Percentiles rank a stretch among this genome's conserved stretches.
Evolutionary conservation across 53 echinoderm and acorn worm species (phyloP).

Genomic region (Paelopatides confundens): DNA sequence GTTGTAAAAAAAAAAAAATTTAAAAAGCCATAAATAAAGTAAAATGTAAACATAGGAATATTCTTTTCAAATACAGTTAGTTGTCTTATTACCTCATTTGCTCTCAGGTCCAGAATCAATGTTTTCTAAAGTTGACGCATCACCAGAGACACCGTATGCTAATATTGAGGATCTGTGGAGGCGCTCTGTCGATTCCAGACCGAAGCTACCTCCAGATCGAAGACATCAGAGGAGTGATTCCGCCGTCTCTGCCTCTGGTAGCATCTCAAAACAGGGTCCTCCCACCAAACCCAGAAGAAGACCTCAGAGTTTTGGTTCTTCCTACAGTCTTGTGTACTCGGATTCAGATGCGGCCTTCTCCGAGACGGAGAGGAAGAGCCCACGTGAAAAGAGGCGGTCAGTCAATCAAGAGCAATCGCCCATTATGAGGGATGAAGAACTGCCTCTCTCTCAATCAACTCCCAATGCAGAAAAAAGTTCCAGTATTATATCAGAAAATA

Average conservation of each 20-base stretch:
- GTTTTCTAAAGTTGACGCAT: neutral
- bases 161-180: neutral
- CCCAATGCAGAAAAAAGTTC: neutral
- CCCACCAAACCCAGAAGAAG: constrained; percentile 83
- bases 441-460: neutral
- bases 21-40: too few species aligned
- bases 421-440: neutral
- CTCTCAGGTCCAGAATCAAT: neutral
- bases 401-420: neutral
- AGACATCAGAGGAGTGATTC: constrained; percentile 43
- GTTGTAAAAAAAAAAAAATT: too few species aligned
- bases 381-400: neutral
- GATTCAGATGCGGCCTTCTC: constrained; percentile 14
- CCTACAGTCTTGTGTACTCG: constrained; percentile 69
- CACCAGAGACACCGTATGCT: constrained; percentile 40
- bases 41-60: too few species aligned
- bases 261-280: constrained; percentile 56
- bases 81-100: neutral
- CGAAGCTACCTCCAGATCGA: constrained; percentile 26
- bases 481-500: neutral
- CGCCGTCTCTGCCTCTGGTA: constrained; percentile 32
- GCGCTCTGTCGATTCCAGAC: constrained; percentile 11
- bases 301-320: constrained; percentile 90
- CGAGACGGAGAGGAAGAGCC: neutral
- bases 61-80: too few species aligned